phyloP scores from a whole-genome alignment of 1,140 invertebrate species.

The Drosophila azteca region DNA sequence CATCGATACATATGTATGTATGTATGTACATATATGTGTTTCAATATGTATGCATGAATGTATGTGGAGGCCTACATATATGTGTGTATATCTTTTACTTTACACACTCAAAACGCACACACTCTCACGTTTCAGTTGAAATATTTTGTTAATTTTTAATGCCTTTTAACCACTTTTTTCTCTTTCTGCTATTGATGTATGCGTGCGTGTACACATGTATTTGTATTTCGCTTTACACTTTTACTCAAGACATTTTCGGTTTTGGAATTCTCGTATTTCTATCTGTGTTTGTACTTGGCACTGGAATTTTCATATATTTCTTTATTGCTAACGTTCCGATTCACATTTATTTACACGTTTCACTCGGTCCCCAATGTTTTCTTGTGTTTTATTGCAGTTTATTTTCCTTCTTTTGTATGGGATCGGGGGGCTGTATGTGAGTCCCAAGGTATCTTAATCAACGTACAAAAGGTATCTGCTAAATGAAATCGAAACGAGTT shows the following conservation, averaged over 20 bases:
- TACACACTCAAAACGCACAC: constrained; percentile 43
- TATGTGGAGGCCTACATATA: constrained; percentile 10
- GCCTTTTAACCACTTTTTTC: constrained; percentile 65
- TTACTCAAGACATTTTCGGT: constrained; percentile 73
- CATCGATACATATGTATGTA: constrained; percentile 63
- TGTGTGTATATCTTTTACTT: constrained; percentile 60
- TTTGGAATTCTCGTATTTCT: constrained; percentile 43
- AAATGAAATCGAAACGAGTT: constrained; percentile 83
- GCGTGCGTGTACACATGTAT: constrained; percentile 24
- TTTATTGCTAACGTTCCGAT: constrained; percentile 9
- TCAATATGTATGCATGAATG: constrained; percentile 11
- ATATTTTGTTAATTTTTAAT: constrained; percentile 68
- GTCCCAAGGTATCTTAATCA: constrained; percentile 81
- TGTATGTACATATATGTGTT: constrained; percentile 19
- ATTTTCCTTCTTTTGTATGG: constrained; percentile 55
- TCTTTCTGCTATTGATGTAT: constrained; percentile 33
- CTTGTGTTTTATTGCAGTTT: constrained; percentile 41
- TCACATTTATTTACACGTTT: constrained; percentile 23
- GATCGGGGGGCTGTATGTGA: constrained; percentile 54
- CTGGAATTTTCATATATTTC: constrained; percentile 39
- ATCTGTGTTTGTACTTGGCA: constrained; percentile 32
- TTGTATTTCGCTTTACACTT: constrained; percentile 67
- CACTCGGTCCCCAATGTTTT: constrained; percentile 19
- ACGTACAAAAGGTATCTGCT: constrained; percentile 83
- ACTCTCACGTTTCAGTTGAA: constrained; percentile 55